These are phyloP conservation scores for Theristicus caerulescens DNA, from an alignment of 2,113 vertebrate species.

Conservation along the genomic window DNA sequence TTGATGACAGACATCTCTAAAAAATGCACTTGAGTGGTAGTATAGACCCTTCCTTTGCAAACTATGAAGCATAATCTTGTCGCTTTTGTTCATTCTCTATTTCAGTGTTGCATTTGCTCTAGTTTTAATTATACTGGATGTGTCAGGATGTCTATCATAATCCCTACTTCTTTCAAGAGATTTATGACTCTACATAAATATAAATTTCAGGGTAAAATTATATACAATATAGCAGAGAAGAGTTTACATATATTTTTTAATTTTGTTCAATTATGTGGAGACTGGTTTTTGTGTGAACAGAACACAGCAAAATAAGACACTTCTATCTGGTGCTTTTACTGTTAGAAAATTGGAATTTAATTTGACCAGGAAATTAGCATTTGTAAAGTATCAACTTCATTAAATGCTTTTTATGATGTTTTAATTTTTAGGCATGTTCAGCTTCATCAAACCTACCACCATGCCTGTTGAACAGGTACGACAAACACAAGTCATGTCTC, in stretches of 20 bases:
- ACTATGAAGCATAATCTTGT: background rate
- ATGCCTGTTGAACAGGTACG: background rate
- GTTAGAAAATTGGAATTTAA: slow-evolving; percentile 41
- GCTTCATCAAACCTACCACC: background rate
- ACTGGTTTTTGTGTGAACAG: background rate
- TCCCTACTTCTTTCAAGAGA: background rate
- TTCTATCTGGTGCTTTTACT: background rate
- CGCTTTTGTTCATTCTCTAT: background rate
- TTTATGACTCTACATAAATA: slow-evolving; percentile 14
- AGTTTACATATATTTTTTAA: background rate
- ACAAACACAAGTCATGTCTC: background rate
- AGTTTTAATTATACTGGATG: slow-evolving; percentile 17
- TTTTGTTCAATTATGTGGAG: background rate
- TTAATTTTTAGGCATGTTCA: background rate
- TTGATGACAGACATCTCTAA: background rate
- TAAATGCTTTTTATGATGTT: slow-evolving; percentile 24
- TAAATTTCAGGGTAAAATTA: background rate
- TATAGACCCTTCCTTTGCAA: background rate
- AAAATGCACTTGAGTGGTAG: background rate
- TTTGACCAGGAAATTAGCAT: slow-evolving; percentile 43
- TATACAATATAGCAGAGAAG: background rate
- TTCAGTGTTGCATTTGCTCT: background rate
- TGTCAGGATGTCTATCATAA: background rate
- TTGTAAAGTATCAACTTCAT: slow-evolving; percentile 34
- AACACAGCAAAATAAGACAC: background rate